These are phyloP conservation scores for Carabus problematicus DNA, from an alignment of 2,888 invertebrate species.

Conservation along the genomic window DNA sequence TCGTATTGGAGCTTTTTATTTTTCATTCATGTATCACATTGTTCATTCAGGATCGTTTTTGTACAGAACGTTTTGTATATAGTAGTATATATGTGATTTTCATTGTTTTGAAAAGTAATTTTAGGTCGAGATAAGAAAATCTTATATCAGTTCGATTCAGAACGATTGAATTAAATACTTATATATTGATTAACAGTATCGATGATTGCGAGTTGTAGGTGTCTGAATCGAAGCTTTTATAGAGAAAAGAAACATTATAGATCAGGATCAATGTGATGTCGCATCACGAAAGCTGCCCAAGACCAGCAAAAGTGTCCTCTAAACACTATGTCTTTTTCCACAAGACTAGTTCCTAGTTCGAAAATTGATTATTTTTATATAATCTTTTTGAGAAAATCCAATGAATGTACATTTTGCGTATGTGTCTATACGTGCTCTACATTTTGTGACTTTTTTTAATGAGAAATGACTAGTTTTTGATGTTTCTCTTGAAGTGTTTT, in stretches of 20 bases:
- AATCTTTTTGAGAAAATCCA: no score
- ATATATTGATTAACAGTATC: no score
- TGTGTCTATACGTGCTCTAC: neutral
- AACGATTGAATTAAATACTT: conserved; percentile 21
- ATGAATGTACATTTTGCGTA: no score
- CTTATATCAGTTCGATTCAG: conserved; percentile 24
- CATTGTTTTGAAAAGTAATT: conserved; percentile 34
- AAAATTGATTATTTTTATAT: neutral
- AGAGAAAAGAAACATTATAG: neutral
- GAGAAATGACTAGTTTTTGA: conserved; percentile 38
- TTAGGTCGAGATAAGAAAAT: conserved; percentile 23
- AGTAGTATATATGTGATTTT: conserved; percentile 47
- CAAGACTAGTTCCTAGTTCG: neutral
- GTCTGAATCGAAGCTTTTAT: conserved; percentile 4
- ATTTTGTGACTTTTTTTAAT: neutral
- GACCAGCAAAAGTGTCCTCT: conserved; percentile 29
- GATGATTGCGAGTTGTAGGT: neutral
- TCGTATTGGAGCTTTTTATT: neutral
- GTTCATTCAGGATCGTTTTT: conserved; percentile 54
- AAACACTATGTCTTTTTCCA: conserved; percentile 1
- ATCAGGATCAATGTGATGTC: conserved; percentile 31
- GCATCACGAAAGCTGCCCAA: conserved; percentile 36
- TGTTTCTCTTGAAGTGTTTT: conserved; percentile 31
- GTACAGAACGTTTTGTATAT: conserved; percentile 48
- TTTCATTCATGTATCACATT: conserved; percentile 4